phyloP scores from a whole-genome alignment of 2,888 invertebrate genomes.

The Nemotelus pantherinus region DNA sequence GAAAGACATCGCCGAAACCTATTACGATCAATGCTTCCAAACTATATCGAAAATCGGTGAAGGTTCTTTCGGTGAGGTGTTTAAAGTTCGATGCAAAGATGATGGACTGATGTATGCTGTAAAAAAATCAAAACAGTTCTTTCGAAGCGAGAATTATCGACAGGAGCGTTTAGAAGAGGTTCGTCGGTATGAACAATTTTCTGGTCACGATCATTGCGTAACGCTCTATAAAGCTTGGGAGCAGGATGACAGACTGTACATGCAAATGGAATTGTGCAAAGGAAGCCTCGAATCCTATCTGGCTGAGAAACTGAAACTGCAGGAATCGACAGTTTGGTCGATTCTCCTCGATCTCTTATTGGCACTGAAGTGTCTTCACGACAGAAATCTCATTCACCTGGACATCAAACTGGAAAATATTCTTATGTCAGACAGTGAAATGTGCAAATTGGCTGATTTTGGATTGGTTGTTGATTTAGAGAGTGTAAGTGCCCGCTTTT shows the following conservation, averaged over 20 bases:
- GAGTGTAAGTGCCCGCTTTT: constrained; percentile 59
- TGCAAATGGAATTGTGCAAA: constrained; percentile 77
- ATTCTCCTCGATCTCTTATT: constrained; percentile 72
- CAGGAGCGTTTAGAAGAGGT: constrained; percentile 72
- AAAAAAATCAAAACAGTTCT: constrained; percentile 73
- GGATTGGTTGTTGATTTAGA: constrained; percentile 75
- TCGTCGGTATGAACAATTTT: constrained; percentile 74
- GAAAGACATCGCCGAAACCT: constrained; percentile 63
- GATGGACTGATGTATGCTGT: constrained; percentile 76
- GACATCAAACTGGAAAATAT: constrained; percentile 84
- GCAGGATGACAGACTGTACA: constrained; percentile 73
- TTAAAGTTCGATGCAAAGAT: constrained; percentile 72
- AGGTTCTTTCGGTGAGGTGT: constrained; percentile 82
- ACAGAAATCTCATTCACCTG: constrained; percentile 74
- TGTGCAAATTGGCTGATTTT: constrained; percentile 81
- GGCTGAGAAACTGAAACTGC: constrained; percentile 67
- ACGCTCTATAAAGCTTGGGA: constrained; percentile 78
- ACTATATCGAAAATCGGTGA: constrained; percentile 72
- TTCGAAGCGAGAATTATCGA: constrained; percentile 70
- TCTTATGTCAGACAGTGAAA: constrained; percentile 71
- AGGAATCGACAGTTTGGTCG: constrained; percentile 73
- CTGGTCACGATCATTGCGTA: constrained; percentile 74
- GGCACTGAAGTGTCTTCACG: constrained; percentile 73
- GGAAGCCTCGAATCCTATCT: constrained; percentile 71
- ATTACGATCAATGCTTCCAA: constrained; percentile 76